phyloP scores from a whole-genome alignment of 1,140 invertebrate species.

The Antheraea pernyi region DNA sequence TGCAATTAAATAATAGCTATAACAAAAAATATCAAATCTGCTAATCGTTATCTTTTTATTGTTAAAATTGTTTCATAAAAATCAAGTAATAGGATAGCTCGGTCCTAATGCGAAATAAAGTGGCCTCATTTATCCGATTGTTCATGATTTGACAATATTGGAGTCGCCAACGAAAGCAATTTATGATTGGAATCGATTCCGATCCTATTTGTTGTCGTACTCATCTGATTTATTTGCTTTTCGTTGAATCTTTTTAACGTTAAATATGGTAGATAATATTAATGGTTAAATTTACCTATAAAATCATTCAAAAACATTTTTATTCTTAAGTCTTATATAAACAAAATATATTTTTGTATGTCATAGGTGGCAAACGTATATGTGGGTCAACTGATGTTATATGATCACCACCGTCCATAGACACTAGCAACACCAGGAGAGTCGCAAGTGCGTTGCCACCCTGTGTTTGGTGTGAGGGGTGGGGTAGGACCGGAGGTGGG shows the following conservation, averaged over 20 bases:
- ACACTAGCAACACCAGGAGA: too few species aligned
- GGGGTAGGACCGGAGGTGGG: too few species aligned
- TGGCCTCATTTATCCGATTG: neutral
- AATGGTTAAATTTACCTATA: neutral
- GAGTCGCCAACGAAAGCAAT: neutral
- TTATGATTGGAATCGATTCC: neutral
- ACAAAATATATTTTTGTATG: too few species aligned
- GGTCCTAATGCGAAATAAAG: neutral
- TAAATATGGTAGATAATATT: neutral
- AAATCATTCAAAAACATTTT: too few species aligned
- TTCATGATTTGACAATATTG: conserved; percentile 1
- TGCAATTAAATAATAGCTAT: too few species aligned
- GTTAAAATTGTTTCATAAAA: neutral
- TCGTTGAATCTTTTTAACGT: neutral
- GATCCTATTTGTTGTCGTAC: neutral
- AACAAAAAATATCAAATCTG: neutral
- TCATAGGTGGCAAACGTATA: too few species aligned
- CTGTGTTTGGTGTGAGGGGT: too few species aligned
- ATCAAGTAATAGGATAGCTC: neutral
- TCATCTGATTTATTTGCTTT: neutral
- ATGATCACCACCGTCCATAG: too few species aligned
- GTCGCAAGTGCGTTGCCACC: too few species aligned
- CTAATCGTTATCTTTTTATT: neutral
- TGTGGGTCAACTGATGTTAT: too few species aligned
- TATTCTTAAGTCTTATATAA: too few species aligned